phyloP scores from a whole-genome alignment of 2,888 invertebrate genomes.

The Cheilosia pagana region DNA sequence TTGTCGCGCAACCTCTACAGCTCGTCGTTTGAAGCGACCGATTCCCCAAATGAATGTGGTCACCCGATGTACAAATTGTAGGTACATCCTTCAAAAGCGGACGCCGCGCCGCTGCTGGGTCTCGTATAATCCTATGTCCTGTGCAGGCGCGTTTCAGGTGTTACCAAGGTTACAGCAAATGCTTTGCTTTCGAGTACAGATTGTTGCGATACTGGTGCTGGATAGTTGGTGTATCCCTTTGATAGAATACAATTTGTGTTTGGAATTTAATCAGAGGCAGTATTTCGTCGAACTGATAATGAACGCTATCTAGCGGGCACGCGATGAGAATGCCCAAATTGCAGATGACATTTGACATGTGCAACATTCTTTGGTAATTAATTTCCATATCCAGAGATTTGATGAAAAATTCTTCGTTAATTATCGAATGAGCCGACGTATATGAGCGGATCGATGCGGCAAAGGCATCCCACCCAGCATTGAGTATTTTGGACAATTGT shows the following conservation, averaged over 20 bases:
- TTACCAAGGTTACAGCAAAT: slow-evolving; percentile 62
- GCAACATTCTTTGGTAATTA: slow-evolving; percentile 47
- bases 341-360: slow-evolving; percentile 32
- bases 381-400: slow-evolving; percentile 33
- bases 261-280: slow-evolving; percentile 60
- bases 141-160: slow-evolving; percentile 27
- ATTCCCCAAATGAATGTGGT: slow-evolving; percentile 49
- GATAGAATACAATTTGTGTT: slow-evolving; percentile 55
- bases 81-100: slow-evolving; percentile 50
- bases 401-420: slow-evolving; percentile 36
- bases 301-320: slow-evolving; percentile 12
- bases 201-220: neutral
- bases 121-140: slow-evolving; percentile 10
- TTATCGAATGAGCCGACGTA: slow-evolving; percentile 13
- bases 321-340: slow-evolving; percentile 6
- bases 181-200: slow-evolving; percentile 19
- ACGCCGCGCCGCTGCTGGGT: neutral
- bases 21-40: slow-evolving; percentile 8
- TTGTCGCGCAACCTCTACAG: slow-evolving; percentile 6
- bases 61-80: slow-evolving; percentile 57
- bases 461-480: no score
- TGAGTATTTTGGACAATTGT: no score
- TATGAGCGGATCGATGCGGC: neutral
- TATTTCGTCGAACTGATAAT: slow-evolving; percentile 41
- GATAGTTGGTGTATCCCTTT: slow-evolving; percentile 65